These are phyloP conservation scores for Sebastolobus alascanus DNA, from an alignment of 2,797 vertebrate genomes.

Conservation along the genomic window DNA sequence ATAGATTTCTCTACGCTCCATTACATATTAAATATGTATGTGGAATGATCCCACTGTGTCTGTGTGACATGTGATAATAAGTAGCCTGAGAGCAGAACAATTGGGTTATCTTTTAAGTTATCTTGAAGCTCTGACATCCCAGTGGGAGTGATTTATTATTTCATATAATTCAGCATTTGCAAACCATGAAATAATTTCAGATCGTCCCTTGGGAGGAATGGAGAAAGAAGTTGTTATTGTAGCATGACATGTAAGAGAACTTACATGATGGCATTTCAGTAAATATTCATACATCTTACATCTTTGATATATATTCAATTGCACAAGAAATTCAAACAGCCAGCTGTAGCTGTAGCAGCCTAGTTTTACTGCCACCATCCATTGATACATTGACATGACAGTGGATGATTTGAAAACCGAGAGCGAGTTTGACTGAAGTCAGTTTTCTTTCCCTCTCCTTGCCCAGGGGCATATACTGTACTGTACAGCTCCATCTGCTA, in stretches of 20 bases:
- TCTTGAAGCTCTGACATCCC: conserved; percentile 27
- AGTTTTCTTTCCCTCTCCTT: conserved; percentile 19
- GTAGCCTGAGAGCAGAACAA: conserved; percentile 25
- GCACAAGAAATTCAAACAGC: conserved; percentile 1
- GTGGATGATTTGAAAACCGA: not conserved
- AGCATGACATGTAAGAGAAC: conserved; percentile 12
- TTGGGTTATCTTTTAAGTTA: conserved; percentile 27
- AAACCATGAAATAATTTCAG: conserved; percentile 29
- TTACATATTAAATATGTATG: conserved; percentile 31
- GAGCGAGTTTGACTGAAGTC: conserved; percentile 18
- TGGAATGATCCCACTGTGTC: conserved; percentile 17
- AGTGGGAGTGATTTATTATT: conserved; percentile 35
- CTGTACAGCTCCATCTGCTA: conserved; percentile 2
- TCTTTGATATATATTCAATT: conserved; percentile 4
- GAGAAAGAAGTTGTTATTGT: conserved; percentile 7
- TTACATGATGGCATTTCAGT: conserved; percentile 10
- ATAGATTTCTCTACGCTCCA: conserved; percentile 8
- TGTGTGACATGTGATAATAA: conserved; percentile 33
- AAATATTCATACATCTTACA: not conserved
- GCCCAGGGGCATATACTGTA: conserved; percentile 10
- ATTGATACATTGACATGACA: conserved; percentile 1
- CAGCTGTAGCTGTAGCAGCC: not conserved
- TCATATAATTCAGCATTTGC: conserved; percentile 33
- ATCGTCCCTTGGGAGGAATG: not conserved
- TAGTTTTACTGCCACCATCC: not conserved